Evolutionary conservation across 2,888 invertebrate genomes (phyloP).

Genomic region (Macrophya alboannulata): DNA sequence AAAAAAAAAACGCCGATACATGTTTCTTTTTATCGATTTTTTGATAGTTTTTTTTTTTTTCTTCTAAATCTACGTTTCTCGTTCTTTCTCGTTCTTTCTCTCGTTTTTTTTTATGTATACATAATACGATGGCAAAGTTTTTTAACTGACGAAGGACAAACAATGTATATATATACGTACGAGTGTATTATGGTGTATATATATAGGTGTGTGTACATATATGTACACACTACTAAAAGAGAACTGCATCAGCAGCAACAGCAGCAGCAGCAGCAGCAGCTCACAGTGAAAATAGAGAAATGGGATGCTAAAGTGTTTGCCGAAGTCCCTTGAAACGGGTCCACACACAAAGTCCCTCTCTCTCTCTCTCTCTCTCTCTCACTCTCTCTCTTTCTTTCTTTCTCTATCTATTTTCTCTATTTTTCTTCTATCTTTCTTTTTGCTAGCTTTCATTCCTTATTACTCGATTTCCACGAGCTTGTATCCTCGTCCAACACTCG

Average conservation of each 20-base stretch:
- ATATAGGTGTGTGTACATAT: too few relatives aligned
- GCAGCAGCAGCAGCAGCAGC: conserved; percentile 62
- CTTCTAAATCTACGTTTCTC: too few relatives aligned
- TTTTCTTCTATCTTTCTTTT: neutral
- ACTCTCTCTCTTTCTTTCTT: neutral
- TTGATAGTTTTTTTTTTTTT: too few relatives aligned
- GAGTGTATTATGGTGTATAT: too few relatives aligned
- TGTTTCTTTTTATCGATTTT: too few relatives aligned
- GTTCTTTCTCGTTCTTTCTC: too few relatives aligned
- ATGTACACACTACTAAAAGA: too few relatives aligned
- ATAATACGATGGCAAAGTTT: conserved; percentile 5
- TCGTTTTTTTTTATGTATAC: neutral
- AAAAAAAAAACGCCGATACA: too few relatives aligned
- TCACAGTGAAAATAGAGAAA: conserved; percentile 12
- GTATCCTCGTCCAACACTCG: neutral
- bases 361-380: conserved; percentile 1
- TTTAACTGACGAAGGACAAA: conserved; percentile 70
- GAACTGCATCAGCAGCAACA: too few relatives aligned
- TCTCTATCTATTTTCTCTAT: neutral
- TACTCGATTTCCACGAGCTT: neutral
- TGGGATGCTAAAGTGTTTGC: conserved; percentile 48
- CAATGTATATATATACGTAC: too few relatives aligned
- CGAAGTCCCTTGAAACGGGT: conserved; percentile 45
- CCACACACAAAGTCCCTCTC: conserved; percentile 27
- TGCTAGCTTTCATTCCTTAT: neutral